These are phyloP conservation scores for Callyntrura sp. DNA, from an alignment of 2,888 invertebrate genomes.

Conservation along the genomic window DNA sequence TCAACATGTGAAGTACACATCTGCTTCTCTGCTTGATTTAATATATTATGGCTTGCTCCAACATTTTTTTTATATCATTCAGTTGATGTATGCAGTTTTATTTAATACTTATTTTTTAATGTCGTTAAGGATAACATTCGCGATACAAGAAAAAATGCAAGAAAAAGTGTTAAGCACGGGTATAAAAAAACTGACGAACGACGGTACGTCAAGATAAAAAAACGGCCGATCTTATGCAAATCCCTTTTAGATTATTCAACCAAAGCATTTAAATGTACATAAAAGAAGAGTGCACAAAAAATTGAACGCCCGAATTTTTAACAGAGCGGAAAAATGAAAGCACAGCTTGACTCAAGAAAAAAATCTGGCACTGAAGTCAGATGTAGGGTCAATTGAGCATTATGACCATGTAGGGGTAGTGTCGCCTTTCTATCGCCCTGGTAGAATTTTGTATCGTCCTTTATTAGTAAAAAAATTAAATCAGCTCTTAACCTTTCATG, in stretches of 20 bases:
- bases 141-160: conserved; percentile 7
- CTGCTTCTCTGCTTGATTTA: conserved; percentile 27
- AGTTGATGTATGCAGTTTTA: background rate
- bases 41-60: background rate
- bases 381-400: conserved; percentile 49
- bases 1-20: background rate
- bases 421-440: background rate
- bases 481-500: conserved; percentile 46
- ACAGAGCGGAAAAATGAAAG: conserved; percentile 58
- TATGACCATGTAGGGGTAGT: conserved; percentile 3
- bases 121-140: background rate
- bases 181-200: background rate
- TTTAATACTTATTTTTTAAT: background rate
- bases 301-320: conserved; percentile 40
- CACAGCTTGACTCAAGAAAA: conserved; percentile 45
- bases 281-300: conserved; percentile 16
- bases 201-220: conserved; percentile 1
- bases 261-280: background rate
- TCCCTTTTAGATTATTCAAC: background rate
- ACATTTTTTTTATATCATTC: no score
- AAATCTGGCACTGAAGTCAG: background rate
- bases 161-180: conserved; percentile 3
- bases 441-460: no score
- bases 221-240: conserved; percentile 44
- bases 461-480: conserved; percentile 52